Evolutionary conservation across 2,797 vertebrate species (phyloP), one percentile per base, ranked within the genome.

Genomic region (Catharus ustulatus): DNA sequence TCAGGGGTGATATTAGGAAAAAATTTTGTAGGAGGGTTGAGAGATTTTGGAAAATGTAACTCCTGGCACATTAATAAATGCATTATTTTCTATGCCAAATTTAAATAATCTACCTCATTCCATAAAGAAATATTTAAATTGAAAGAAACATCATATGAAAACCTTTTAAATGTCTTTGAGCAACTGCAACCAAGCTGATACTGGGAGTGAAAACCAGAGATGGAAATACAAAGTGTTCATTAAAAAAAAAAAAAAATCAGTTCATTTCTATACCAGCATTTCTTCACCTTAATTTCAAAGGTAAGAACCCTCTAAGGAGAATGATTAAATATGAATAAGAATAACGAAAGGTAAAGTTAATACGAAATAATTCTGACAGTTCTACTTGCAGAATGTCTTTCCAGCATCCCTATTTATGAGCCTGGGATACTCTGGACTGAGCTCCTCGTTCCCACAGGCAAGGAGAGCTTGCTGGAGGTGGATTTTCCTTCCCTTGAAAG

Each of bases 221-320:
- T 30, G 49, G 32, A 84, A 77, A 75, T 18, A 6, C 2, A 64
- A 72, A 84, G 2, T 6, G 3, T 30, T 24, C 9, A 22, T 69
- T 74, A 0, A 12, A 36, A 48, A 40, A 54, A 29, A 52, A 3
- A 3, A 30, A 58, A 36, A 58, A 0, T 1, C 8, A 63, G 6
- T 19, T 77, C 10, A 18, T 48, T 85, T 26, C 7, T 64, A 5
- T 8, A 32, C 34, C 61, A 71, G 14, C 9, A 17, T 43, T 63
- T 74, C 29, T n/a, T 36, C 40, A 22, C 22, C 18, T 63, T 68
- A 20, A 48, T 81, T 90, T 48, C 16, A 3, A 55, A 83, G 48
- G 24, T 15, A 57, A 49, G 22, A 74, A 19, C 8, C 23, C 42
- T 69, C 57, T 30, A 3, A 48, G 43, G 63, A 67, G 40, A 62